Base-by-base conservation (phyloP, 2,888 invertebrate genomes). In the Agelastica alni region DNA sequence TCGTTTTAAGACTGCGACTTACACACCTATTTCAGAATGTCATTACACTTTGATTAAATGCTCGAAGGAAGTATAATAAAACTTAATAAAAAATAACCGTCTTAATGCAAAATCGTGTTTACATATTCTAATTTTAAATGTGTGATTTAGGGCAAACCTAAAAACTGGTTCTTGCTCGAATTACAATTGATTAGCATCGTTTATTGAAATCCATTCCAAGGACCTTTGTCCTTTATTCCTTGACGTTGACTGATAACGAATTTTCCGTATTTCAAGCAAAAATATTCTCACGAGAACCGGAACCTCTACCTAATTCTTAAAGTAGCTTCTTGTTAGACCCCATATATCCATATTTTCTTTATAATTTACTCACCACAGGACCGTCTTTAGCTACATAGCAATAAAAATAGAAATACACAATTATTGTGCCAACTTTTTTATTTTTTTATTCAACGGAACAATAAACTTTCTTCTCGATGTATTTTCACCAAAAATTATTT, bases 31-130 rank as follows among this genome's bases (percentile, higher is more conserved):
- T 65, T 60, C 59, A 63, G 54, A 61, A 58, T 60, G 55, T 54
- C 57, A 62, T 64, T 63, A 57, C 64, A 49, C 58, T 58, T 65
- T 65, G 63, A 62, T 63, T 66, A 65, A 66, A 65, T 66, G 64
- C n/a, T 20, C 12, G 32, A 32, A 28, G 6, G 28, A 28, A 9
- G 3, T 28, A 16, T 4, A 14, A 16, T 16, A 5, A 16, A 34
- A 13, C 3, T 16, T 14, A 6, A 14, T 32, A 32, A 12, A 14
- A 34, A 34, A 3, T 12, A n/a, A n/a, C n/a, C n/a, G n/a, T n/a
- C n/a, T n/a, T n/a, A n/a, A n/a, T n/a, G n/a, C n/a, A n/a, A n/a
- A n/a, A n/a, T n/a, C n/a, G n/a, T n/a, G n/a, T n/a, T n/a, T n/a
- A n/a, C n/a, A n/a, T n/a, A n/a, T n/a, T n/a, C n/a, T n/a, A n/a